Percentiles rank a stretch among this genome's conserved stretches.
Conservation (phyloP, 1,140 invertebrate genomes). For the Sinonovacula constricta region DNA sequence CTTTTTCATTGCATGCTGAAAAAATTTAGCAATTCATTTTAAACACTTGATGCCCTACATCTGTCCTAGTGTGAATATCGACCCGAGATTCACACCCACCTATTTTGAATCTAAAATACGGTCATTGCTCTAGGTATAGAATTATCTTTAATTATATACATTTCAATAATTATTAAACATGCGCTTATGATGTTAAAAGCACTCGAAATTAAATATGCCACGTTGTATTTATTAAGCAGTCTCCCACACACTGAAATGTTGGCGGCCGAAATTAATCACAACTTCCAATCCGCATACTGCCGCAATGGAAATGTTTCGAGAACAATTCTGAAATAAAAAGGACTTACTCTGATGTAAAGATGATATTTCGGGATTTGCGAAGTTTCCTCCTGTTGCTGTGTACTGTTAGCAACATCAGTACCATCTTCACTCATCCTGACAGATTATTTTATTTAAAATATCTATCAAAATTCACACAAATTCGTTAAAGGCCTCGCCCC, state of each 20-base stretch:
- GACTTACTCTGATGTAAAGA: constrained; percentile 47
- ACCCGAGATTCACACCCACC: too few relatives aligned
- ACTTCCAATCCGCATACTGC: too few relatives aligned
- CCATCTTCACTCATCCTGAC: constrained; percentile 44
- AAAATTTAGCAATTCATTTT: too few relatives aligned
- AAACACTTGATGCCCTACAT: too few relatives aligned
- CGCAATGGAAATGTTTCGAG: too few relatives aligned
- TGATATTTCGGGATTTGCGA: constrained; percentile 32
- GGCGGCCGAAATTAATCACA: neutral
- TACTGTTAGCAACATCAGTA: constrained; percentile 39
- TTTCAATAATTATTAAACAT: neutral
- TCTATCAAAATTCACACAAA: neutral
- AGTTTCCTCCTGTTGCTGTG: constrained; percentile 26
- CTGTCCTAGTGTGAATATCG: too few relatives aligned
- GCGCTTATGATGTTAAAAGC: neutral
- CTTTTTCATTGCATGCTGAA: too few relatives aligned
- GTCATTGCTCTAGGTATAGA: too few relatives aligned
- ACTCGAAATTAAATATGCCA: neutral
- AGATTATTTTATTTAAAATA: neutral
- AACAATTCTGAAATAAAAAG: neutral
- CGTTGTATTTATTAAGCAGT: neutral
- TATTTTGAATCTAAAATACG: too few relatives aligned
- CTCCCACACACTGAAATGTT: neutral
- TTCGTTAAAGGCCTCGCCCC: constrained; percentile 36
- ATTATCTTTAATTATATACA: neutral